These are phyloP conservation scores for Tuberolachnus salignus DNA, from an alignment of 2,888 invertebrate genomes.

Conservation along the genomic window DNA sequence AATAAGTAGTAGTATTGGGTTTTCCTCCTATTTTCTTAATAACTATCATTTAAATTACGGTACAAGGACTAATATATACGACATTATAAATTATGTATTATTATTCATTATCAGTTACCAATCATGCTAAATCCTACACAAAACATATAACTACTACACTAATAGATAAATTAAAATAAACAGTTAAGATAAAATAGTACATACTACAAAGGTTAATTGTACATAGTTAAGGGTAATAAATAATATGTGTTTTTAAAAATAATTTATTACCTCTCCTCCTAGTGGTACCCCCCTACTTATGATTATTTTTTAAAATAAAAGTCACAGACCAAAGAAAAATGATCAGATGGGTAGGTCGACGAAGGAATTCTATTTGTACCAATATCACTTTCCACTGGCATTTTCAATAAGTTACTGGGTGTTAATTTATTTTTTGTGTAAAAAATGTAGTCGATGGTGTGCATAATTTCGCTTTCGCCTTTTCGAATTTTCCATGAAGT, in stretches of 20 bases:
- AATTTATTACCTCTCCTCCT: slow-evolving; percentile 1
- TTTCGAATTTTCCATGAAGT: slow-evolving; percentile 79
- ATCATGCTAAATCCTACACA: not conserved
- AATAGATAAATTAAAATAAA: no score
- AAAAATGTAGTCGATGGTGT: slow-evolving; percentile 78
- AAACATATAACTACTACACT: not conserved
- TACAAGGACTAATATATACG: no score
- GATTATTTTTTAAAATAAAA: slow-evolving; percentile 62
- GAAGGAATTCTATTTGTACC: slow-evolving; percentile 73
- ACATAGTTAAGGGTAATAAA: no score
- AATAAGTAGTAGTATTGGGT: no score
- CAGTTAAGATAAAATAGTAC: no score
- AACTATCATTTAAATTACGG: no score
- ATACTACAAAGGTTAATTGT: no score
- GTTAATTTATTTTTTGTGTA: slow-evolving; percentile 68
- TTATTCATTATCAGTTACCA: no score
- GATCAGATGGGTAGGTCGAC: slow-evolving; percentile 76
- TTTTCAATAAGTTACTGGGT: slow-evolving; percentile 67
- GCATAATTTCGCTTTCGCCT: slow-evolving; percentile 71
- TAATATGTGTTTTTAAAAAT: slow-evolving; percentile 18
- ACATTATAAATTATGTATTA: no score
- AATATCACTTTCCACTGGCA: slow-evolving; percentile 72
- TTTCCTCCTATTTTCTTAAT: no score
- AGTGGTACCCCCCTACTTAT: no score
- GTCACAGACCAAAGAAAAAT: slow-evolving; percentile 75